Base-by-base conservation (phyloP, 2,113 vertebrate genomes). In the Pollachius pollachius region DNA sequence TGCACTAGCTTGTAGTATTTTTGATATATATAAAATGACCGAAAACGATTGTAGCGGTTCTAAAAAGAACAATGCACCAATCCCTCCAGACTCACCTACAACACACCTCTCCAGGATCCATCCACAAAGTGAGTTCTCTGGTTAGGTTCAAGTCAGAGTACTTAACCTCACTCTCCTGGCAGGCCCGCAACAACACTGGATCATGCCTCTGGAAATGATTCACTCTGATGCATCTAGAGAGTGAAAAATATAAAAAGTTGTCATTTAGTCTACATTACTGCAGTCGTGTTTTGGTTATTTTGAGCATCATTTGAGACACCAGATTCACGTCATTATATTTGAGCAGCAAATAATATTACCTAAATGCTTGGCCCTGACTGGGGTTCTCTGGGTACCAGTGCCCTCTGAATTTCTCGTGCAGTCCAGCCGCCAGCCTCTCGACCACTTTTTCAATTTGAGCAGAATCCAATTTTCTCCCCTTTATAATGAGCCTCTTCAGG, bases 41-140 rank as follows among this genome's bases (percentile, higher is more conserved):
- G 41, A 9, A 48, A 48, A 48, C 8, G 8, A 48, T 9, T 48
- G 41, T 34, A 34, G 30, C 4, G 30, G 30, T 34, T 34, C 4
- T 34, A 34, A 34, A 34, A 34, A 34, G 3, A 34, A 48, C 11
- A 48, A 48, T 48, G 11, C 41, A 11, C 9, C 12, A 48, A 48
- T 48, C 41, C 1, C 41, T 17, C 54, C 54, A 48, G 9, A 16
- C 84, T 83, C 67, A 95, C 94, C 94, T 90, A 82, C 94, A 95
- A 73, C 93, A 93, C 64, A 95, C 93, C 65, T 94, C 93, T 64
- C 93, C 91, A 1, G 94, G 94, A 66, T 95, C 94, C 64, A 91
- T 92, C 94, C 94, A 95, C 11, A 95, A 27, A 0, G 94, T 95
- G 64, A 95, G 86, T 17, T 95, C 94, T 65, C 61, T 81, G 6